A percentile compares a stretch with the other conserved stretches of the same genome.
These are phyloP conservation scores for Aphaenogaster floridana DNA, from an alignment of 1,140 invertebrate species.

Conservation along the genomic window DNA sequence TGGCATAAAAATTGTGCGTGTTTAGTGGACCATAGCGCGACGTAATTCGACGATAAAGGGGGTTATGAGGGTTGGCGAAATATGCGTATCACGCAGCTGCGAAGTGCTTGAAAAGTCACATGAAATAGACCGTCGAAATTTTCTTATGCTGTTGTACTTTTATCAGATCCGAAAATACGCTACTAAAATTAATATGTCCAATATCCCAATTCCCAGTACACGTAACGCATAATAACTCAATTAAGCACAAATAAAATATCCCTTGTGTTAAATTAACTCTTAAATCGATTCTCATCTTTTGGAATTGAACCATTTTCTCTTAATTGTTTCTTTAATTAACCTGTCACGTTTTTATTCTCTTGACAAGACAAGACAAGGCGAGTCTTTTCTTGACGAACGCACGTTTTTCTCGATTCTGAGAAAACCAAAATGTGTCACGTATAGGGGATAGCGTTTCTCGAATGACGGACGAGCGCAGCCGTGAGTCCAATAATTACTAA, in stretches of 20 bases:
- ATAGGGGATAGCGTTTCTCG: slow-evolving; percentile 42
- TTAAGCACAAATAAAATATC: background rate
- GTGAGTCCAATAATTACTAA: slow-evolving; percentile 73
- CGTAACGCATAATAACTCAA: background rate
- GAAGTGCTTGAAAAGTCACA: slow-evolving; percentile 74
- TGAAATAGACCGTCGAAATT: slow-evolving; percentile 73
- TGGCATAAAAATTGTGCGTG: slow-evolving; percentile 83
- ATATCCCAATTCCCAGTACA: background rate
- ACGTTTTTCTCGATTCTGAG: slow-evolving; percentile 9
- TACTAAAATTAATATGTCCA: background rate
- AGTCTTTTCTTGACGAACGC: background rate
- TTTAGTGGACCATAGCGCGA: slow-evolving; percentile 83
- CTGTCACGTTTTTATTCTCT: background rate
- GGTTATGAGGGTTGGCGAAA: slow-evolving; percentile 67
- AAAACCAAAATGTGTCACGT: slow-evolving; percentile 75
- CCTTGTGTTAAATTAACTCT: background rate
- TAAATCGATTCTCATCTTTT: background rate
- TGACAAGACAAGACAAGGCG: background rate
- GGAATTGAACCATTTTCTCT: background rate
- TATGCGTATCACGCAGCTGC: slow-evolving; percentile 76
- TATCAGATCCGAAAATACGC: background rate
- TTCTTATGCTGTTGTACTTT: slow-evolving; percentile 12
- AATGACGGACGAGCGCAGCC: slow-evolving; percentile 73
- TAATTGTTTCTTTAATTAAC: background rate
- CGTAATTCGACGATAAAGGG: slow-evolving; percentile 72